Base-by-base conservation (phyloP, 2,797 vertebrate genomes). In the Smutsia gigantea region DNA sequence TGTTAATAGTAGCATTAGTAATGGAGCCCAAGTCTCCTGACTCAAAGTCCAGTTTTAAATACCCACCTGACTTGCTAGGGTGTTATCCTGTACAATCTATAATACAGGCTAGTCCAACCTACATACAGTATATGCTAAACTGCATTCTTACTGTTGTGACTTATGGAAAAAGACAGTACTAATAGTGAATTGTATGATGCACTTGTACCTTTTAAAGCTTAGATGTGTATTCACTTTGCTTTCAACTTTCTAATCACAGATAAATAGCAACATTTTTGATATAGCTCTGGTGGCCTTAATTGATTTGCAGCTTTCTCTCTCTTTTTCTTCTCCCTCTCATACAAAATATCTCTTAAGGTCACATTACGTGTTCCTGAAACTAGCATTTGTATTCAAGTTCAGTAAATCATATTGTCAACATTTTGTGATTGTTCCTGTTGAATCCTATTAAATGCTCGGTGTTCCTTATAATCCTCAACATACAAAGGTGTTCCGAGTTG, bases 191-290 rank as follows among this genome's bases (percentile, higher is more conserved):
- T 53, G 9, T 72, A 37, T 34, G 90, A 78, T 42, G 15, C 18
- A 61, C 72, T 79, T 94, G 15, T 17, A 77, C 49, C 15, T 51
- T 92, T 94, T 72, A 91, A 95, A 75, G 10, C 23, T 55, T 12
- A 82, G 34, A 46, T n/a, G 53, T 93, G n/a, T 83, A 72, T 64
- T 92, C 63, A 51, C 39, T 63, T 81, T 90, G 34, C 37, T 77
- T 92, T 94, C 42, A 92, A 51, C 83, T 95, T 77, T 74, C 39
- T 34, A 87, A 79, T 83, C 64, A 69, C 55, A 96, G 39, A 84
- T 83, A 86, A 71, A 64, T 53, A 87, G 27, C 25, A 68, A 49
- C 1, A 8, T 69, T 87, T 46, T 91, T 82, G n/a, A 93, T 39
- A 27, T 91, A 63, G 21, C 2, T 46, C 46, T 42, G 71, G 19